Conservation (phyloP, 2,797 vertebrate genomes). For the Vultur gryphus region DNA sequence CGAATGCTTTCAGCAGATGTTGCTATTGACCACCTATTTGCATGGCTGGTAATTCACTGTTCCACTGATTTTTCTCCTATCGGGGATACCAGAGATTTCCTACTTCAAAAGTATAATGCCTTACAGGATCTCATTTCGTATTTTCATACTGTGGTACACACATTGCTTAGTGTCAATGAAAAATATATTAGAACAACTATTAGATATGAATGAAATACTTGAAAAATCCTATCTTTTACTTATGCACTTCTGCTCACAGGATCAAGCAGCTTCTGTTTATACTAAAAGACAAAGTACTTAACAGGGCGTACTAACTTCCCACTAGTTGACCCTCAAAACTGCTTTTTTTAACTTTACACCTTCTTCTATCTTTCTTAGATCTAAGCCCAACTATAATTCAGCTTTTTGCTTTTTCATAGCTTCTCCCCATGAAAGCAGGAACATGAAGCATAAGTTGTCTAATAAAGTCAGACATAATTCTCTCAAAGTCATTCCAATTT, state of each 20-base stretch:
- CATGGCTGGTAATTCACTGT: too few relatives aligned
- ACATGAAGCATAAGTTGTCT: background rate
- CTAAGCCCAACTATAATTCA: background rate
- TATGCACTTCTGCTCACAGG: background rate
- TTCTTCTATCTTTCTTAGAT: background rate
- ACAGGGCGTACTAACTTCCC: background rate
- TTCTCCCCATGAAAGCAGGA: background rate
- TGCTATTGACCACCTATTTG: too few relatives aligned
- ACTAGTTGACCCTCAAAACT: background rate
- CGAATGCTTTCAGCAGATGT: background rate
- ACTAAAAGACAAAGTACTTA: background rate
- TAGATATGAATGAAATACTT: background rate
- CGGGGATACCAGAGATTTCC: background rate
- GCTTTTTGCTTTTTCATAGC: background rate
- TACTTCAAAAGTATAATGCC: background rate
- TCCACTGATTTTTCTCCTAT: background rate
- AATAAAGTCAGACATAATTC: background rate
- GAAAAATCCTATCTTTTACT: background rate
- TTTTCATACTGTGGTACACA: background rate
- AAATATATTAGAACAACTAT: background rate
- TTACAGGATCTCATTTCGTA: accelerated
- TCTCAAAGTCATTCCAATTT: background rate
- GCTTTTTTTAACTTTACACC: background rate
- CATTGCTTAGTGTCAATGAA: background rate
- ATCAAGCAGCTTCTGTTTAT: background rate